Evolutionary conservation across 2,113 vertebrate species (phyloP).

Genomic region (Sorex araneus): DNA sequence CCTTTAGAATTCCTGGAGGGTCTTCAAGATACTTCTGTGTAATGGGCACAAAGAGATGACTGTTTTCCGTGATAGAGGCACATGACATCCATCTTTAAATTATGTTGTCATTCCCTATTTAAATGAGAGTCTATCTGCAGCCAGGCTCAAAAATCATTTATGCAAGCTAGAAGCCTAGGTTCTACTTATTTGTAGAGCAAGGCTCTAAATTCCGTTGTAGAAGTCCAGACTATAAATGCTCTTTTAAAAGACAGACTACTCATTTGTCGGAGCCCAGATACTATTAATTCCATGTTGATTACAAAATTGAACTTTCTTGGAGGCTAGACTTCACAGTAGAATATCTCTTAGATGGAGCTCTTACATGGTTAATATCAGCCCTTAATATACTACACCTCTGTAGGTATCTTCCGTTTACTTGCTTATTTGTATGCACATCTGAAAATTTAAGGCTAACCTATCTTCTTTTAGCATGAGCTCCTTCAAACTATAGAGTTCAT

Average conservation of each 20-base stretch:
- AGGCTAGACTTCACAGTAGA: not conserved
- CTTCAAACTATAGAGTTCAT: too few relatives aligned
- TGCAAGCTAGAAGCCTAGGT: too few relatives aligned
- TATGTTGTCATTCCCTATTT: not conserved
- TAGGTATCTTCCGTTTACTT: too few relatives aligned
- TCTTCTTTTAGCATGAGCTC: too few relatives aligned
- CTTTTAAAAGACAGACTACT: not conserved
- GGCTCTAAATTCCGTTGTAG: too few relatives aligned
- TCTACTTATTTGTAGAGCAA: too few relatives aligned
- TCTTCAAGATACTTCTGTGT: not conserved
- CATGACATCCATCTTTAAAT: not conserved
- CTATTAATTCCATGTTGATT: not conserved
- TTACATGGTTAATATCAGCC: not conserved
- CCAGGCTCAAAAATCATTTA: not conserved
- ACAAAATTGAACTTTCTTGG: not conserved
- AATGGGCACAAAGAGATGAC: not conserved
- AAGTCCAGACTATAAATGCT: too few relatives aligned
- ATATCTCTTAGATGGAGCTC: not conserved
- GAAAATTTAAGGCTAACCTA: not conserved
- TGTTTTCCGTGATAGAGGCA: fast-evolving
- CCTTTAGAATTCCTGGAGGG: not conserved
- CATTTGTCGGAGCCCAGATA: not conserved
- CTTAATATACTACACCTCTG: not conserved
- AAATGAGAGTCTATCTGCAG: not conserved
- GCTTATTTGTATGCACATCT: not conserved